Evolutionary conservation across 53 echinoderm and acorn worm genomes (phyloP).

Genomic region (Henricia sp.): DNA sequence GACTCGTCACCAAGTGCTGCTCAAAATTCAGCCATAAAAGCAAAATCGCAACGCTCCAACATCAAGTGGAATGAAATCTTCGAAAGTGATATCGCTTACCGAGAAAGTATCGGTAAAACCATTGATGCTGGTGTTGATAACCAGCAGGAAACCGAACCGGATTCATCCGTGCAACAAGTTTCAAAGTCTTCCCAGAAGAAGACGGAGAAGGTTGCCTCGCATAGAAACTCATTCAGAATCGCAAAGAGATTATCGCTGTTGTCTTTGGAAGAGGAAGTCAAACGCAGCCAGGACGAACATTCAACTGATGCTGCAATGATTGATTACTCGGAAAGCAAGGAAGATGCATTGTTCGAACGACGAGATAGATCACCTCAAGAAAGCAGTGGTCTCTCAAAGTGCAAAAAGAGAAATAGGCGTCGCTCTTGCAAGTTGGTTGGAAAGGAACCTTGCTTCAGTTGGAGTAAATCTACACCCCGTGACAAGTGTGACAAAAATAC

Average conservation of each 20-base stretch:
- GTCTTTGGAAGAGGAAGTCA: not conserved
- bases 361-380: not conserved
- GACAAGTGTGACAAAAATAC: not conserved
- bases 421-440: not conserved
- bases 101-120: not conserved
- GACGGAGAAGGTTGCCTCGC: not conserved
- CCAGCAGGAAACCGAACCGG: not conserved
- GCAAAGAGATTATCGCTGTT: slow-evolving; percentile 42
- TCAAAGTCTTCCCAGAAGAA: not conserved
- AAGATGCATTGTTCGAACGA: not conserved
- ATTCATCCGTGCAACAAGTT: not conserved
- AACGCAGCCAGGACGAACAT: not conserved
- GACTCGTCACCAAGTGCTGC: not conserved
- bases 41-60: not conserved
- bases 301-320: not conserved
- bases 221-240: slow-evolving; percentile 46
- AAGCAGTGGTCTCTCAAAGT: no score
- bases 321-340: not conserved
- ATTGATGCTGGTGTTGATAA: not conserved
- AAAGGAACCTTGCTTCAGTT: not conserved
- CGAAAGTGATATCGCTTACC: not conserved
- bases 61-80: slow-evolving; percentile 2
- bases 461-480: not conserved
- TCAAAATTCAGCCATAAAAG: not conserved
- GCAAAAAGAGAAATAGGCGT: not conserved